A percentile compares a stretch with the other conserved stretches of the same genome.
Conservation (phyloP, 2,888 invertebrate species). For the Drosophila neutralis region DNA sequence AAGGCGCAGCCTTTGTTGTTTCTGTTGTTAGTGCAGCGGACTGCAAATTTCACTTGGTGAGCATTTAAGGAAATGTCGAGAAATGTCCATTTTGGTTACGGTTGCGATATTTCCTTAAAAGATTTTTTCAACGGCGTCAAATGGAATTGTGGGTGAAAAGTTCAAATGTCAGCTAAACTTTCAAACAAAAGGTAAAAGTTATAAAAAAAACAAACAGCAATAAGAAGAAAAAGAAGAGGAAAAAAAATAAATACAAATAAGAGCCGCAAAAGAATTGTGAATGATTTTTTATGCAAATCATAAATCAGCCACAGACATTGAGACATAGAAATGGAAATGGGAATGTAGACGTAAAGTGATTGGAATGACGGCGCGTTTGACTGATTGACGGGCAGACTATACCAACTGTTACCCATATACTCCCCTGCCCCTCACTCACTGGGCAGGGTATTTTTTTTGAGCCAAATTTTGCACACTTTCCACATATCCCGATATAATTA, state of each 20-base stretch:
- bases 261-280: constrained; percentile 69
- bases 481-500: constrained; percentile 64
- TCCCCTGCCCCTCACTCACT: neutral
- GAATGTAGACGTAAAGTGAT: constrained; percentile 68
- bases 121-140: constrained; percentile 59
- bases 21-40: constrained; percentile 22
- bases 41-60: constrained; percentile 75
- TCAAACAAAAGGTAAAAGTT: constrained; percentile 79
- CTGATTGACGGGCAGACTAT: constrained; percentile 56
- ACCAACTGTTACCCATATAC: neutral
- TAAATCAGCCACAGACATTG: constrained; percentile 70
- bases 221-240: constrained; percentile 2
- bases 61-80: constrained; percentile 82
- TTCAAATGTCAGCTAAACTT: constrained; percentile 77
- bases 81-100: constrained; percentile 78
- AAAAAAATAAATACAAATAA: constrained; percentile 46
- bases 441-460: constrained; percentile 12
- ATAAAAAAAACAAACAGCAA: constrained; percentile 23
- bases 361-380: constrained; percentile 74
- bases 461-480: constrained; percentile 75
- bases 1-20: constrained; percentile 61
- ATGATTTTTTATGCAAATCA: constrained; percentile 80
- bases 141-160: constrained; percentile 82
- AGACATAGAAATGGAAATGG: constrained; percentile 71
- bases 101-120: constrained; percentile 71